Evolutionary conservation across 2,888 invertebrate species (phyloP).

Genomic region (Pilophorus perplexus): DNA sequence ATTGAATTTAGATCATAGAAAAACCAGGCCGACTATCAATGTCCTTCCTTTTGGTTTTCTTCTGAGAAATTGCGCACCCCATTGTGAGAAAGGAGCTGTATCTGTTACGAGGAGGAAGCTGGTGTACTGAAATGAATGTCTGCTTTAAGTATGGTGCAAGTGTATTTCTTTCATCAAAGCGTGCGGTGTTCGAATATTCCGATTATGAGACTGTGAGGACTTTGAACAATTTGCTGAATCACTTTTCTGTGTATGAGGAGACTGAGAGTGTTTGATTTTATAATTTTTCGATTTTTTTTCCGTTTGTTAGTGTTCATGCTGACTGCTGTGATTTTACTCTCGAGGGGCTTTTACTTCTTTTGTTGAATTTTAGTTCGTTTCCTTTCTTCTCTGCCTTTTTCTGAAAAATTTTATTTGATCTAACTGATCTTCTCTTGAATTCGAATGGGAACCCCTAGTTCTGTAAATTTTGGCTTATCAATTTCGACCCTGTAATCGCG

Average conservation of each 20-base stretch:
- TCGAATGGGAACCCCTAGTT: background rate
- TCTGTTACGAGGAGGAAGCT: slow-evolving; percentile 43
- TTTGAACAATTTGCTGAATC: slow-evolving; percentile 23
- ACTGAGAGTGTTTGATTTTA: slow-evolving; percentile 40
- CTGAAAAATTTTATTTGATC: background rate
- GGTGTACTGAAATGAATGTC: slow-evolving; percentile 41
- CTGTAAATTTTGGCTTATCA: no score
- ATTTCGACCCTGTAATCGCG: no score
- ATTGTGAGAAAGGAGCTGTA: slow-evolving; percentile 48
- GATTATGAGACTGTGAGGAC: slow-evolving; percentile 38
- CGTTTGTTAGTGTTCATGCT: slow-evolving; percentile 30
- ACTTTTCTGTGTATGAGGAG: slow-evolving; percentile 33
- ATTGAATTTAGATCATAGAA: slow-evolving; percentile 47
- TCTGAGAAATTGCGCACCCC: slow-evolving; percentile 49
- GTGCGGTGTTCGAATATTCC: slow-evolving; percentile 29
- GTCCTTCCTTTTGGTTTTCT: slow-evolving; percentile 50
- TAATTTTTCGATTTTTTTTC: slow-evolving; percentile 18
- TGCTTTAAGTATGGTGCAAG: slow-evolving; percentile 32
- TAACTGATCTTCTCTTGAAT: background rate
- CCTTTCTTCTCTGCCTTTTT: background rate
- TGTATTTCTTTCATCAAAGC: slow-evolving; percentile 38
- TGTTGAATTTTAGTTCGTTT: background rate
- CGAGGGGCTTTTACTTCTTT: slow-evolving; percentile 37
- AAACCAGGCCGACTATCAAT: slow-evolving; percentile 46
- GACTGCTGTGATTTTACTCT: slow-evolving; percentile 40